These are phyloP conservation scores for Choristoneura rosaceana DNA, from an alignment of 2,888 invertebrate species.

Conservation along the genomic window DNA sequence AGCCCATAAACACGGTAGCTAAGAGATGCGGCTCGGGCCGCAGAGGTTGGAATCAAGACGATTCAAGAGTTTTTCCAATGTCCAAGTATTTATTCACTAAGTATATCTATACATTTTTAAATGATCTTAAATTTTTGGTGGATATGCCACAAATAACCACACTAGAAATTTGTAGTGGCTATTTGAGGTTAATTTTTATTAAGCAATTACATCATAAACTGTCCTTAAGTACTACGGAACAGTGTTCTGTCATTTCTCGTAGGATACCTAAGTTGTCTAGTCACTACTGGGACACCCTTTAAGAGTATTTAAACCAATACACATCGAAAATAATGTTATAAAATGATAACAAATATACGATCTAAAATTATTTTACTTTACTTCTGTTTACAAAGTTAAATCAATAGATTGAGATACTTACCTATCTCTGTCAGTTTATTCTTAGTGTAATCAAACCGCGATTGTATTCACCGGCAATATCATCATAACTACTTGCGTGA, in stretches of 20 bases:
- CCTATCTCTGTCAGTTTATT: background rate
- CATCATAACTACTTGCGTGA: background rate
- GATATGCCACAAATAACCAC: too few relatives aligned
- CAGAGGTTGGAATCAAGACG: too few relatives aligned
- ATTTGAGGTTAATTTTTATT: background rate
- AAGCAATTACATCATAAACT: background rate
- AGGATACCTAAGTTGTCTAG: background rate
- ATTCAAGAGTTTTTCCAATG: background rate
- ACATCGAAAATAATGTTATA: constrained; percentile 10
- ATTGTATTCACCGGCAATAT: background rate
- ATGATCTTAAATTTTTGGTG: too few relatives aligned
- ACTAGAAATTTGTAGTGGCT: background rate
- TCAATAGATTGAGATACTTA: background rate
- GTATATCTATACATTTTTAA: too few relatives aligned
- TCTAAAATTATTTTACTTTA: background rate
- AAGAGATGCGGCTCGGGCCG: background rate
- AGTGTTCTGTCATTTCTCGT: too few relatives aligned
- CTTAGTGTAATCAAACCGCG: background rate
- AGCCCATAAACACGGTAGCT: background rate
- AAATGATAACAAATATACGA: constrained; percentile 34
- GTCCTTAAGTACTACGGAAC: background rate
- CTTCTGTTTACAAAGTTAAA: constrained; percentile 15
- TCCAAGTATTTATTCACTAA: background rate
- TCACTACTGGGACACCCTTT: background rate
- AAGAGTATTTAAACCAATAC: constrained; percentile 37